A percentile compares a stretch with the other conserved stretches of the same genome.
Evolutionary conservation across 2,113 vertebrate genomes (phyloP).

Genomic region (Alectura lathami): DNA sequence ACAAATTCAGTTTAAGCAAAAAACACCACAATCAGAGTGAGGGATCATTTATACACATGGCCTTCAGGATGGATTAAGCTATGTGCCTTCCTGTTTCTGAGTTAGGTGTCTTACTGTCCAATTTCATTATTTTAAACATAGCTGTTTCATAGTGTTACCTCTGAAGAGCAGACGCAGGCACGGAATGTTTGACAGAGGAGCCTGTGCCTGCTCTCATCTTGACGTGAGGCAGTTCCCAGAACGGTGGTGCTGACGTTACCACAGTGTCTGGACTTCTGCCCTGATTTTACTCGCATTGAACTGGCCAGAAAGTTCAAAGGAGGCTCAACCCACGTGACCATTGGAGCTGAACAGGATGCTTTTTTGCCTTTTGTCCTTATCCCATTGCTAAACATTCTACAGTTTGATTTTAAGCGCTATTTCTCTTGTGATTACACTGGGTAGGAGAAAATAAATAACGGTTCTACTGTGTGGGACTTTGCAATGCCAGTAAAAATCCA

Average conservation of each 20-base stretch:
- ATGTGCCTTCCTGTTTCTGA: neutral
- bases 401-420: neutral
- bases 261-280: neutral
- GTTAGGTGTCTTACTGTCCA: neutral
- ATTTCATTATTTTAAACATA: neutral
- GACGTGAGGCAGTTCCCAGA: fast-evolving
- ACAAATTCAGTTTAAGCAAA: neutral
- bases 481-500: neutral
- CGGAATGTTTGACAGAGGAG: neutral
- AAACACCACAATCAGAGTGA: neutral
- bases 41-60: neutral
- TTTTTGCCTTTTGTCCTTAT: neutral
- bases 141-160: neutral
- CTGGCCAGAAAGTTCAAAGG: neutral
- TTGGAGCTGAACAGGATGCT: fast-evolving
- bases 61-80: neutral
- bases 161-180: neutral
- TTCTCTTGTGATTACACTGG: neutral
- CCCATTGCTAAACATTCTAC: neutral
- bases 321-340: neutral
- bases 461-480: neutral
- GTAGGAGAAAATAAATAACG: neutral
- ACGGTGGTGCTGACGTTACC: fast-evolving
- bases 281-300: neutral
- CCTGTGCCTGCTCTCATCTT: neutral